Evolutionary conservation across 2,113 vertebrate genomes (phyloP), one percentile per base, ranked within the genome.

Genomic region (Otolemur garnettii): DNA sequence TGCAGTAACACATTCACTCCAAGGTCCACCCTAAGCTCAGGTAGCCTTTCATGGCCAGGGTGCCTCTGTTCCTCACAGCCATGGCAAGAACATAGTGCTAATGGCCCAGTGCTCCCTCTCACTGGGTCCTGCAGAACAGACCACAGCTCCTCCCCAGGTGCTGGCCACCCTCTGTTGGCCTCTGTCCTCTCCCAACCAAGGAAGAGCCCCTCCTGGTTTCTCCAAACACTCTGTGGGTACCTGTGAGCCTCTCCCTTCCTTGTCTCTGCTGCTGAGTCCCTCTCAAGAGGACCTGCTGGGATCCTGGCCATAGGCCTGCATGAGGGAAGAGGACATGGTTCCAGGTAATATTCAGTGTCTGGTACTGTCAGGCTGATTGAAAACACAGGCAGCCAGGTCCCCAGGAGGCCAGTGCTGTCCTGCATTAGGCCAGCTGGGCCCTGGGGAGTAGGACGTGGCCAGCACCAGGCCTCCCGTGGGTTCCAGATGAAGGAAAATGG

Each of bases 1-100:
- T 15, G 14, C 42, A 1, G 72, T 17, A 6, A 2, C 3, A 4
- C 42, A 42, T 7, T 0, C 1, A 4, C 33, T 42, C 74, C 4
- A 12, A 21, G 15, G 8, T 45, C 77, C 50, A 7, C 66, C 7
- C 5, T 3, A 10, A 50, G 30, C 77, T 45, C 45, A 9, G 12
- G 13, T 1, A 3, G 57, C 68, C 62, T 35, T n/a, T 74, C 4
- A 4, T 12, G 7, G 68, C 59, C 59, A n/a, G 33, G 9, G 28
- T 24, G 21, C 62, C 50, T 42, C 69, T 78, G 79, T 18, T 9
- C 17, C 33, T 69, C n/a, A 17, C 4, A 1, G 71, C 71, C 71
- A 24, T 7, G 15, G 38, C 22, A 64, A 45, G 72, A 45, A 28
- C 13, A 14, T 59, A 12, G 42, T 3, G 3, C 38, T 38, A 38